Base-by-base conservation (phyloP, 2,888 invertebrate genomes). In the Arrhopalites spinosus region DNA sequence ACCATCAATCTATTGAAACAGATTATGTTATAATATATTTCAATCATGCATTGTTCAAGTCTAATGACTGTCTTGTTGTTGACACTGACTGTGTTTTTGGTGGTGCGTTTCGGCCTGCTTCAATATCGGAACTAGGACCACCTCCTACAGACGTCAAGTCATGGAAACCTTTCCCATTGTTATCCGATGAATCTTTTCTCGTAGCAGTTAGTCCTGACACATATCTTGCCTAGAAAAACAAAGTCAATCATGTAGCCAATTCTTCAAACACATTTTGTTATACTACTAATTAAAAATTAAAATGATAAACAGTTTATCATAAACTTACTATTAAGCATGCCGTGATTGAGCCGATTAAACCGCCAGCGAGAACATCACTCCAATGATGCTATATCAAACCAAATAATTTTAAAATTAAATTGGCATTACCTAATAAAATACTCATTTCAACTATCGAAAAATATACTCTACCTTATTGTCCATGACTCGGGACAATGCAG, bases 401-500 rank as follows among this genome's bases (percentile, higher is more conserved):
- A n/a, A n/a, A n/a, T n/a, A n/a, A n/a, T n/a, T n/a, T n/a, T n/a
- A n/a, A n/a, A n/a, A n/a, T n/a, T n/a, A n/a, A n/a, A n/a, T n/a
- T n/a, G 15, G 2, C 8, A 50, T n/a, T 8, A 50, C 23, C 5
- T 43, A 20, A 45, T 67, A n/a, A 17, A 50, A n/a, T 15, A n/a
- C 2, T 50, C 50, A 13, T 30, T 66, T 20, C 23, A 25, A 53
- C 25, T 25, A n/a, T n/a, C n/a, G n/a, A n/a, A n/a, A n/a, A n/a
- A n/a, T n/a, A n/a, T n/a, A n/a, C 56, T 56, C 76, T 78, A 81
- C 81, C 78, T 98, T 98, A 88, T 98, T 95, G 87, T 98, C 94
- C 0, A 95, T 95, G 50, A 98, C 90, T 47, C 98, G 89, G 0
- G 95, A 92, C 87, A 97, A 89, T n/a, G 93, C 91, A 13, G 94